These are phyloP conservation scores for Phoxinus dragarum DNA, from an alignment of 2,797 vertebrate genomes.

Conservation along the genomic window DNA sequence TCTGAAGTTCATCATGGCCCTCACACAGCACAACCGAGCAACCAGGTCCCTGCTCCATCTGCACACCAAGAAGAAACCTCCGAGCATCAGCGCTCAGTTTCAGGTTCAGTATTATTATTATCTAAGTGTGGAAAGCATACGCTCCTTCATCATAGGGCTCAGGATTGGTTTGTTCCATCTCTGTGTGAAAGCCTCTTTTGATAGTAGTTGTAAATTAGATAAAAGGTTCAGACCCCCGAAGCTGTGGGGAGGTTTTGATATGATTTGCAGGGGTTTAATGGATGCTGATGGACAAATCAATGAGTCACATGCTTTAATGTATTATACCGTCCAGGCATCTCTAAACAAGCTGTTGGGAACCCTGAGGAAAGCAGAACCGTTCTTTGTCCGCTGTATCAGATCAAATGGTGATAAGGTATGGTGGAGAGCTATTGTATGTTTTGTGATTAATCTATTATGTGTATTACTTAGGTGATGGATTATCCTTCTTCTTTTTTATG, in stretches of 20 bases:
- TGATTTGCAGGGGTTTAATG: slow-evolving; percentile 47
- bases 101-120: slow-evolving; percentile 79
- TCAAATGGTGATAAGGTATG: slow-evolving; percentile 91
- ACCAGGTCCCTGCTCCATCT: slow-evolving; percentile 85
- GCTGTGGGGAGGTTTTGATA: slow-evolving; percentile 26
- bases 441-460: neutral
- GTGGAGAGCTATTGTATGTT: neutral
- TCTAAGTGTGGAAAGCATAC: neutral
- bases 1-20: slow-evolving; percentile 86
- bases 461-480: slow-evolving; percentile 1
- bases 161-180: slow-evolving; percentile 30
- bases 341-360: slow-evolving; percentile 87
- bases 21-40: slow-evolving; percentile 85
- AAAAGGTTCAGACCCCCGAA: slow-evolving; percentile 29
- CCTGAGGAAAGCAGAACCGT: slow-evolving; percentile 86
- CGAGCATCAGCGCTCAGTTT: slow-evolving; percentile 89
- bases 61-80: slow-evolving; percentile 84
- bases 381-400: slow-evolving; percentile 94
- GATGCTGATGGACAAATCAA: slow-evolving; percentile 53
- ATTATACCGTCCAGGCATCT: slow-evolving; percentile 78
- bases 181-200: slow-evolving; percentile 37
- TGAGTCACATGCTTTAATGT: slow-evolving; percentile 34
- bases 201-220: slow-evolving; percentile 29
- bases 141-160: neutral
- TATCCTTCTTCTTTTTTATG: neutral